Percentiles rank a stretch among this genome's conserved stretches.
Evolutionary conservation across 2,113 vertebrate species (phyloP).

Genomic region (Reinhardtius hippoglossoides): DNA sequence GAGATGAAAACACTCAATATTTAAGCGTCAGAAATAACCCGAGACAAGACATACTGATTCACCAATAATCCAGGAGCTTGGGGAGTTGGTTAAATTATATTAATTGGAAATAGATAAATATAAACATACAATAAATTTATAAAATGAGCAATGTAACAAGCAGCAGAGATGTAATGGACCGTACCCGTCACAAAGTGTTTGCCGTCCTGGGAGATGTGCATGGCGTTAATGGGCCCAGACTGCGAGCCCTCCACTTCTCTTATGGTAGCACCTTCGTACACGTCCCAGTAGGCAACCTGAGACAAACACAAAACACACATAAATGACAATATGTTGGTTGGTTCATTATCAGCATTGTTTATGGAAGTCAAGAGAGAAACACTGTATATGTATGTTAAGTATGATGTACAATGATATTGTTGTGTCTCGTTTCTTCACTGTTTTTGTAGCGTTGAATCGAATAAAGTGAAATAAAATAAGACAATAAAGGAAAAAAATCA

Average conservation of each 20-base stretch:
- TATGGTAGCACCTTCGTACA: constrained; percentile 85
- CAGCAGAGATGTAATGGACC: constrained; percentile 5
- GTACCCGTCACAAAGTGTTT: constrained; percentile 87
- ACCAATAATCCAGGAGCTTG: no score
- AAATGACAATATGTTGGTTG: no score
- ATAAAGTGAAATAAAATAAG: no score
- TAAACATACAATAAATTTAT: no score
- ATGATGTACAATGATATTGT: no score
- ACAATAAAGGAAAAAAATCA: background rate
- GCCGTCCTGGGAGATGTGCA: constrained; percentile 87
- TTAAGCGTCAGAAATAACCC: background rate
- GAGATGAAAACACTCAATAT: background rate
- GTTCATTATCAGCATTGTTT: no score
- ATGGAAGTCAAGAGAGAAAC: no score
- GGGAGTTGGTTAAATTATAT: no score
- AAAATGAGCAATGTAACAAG: background rate
- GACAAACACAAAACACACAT: background rate
- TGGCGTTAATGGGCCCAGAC: constrained; percentile 87
- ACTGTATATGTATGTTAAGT: no score
- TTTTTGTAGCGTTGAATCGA: no score
- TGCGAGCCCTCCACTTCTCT: constrained; percentile 86
- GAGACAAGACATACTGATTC: background rate
- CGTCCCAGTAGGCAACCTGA: constrained; percentile 92
- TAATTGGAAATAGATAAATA: no score
- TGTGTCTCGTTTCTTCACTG: no score